Evolutionary conservation across 2,113 vertebrate species (phyloP), one percentile per base, ranked within the genome.

Genomic region (Aspiorhynchus laticeps): DNA sequence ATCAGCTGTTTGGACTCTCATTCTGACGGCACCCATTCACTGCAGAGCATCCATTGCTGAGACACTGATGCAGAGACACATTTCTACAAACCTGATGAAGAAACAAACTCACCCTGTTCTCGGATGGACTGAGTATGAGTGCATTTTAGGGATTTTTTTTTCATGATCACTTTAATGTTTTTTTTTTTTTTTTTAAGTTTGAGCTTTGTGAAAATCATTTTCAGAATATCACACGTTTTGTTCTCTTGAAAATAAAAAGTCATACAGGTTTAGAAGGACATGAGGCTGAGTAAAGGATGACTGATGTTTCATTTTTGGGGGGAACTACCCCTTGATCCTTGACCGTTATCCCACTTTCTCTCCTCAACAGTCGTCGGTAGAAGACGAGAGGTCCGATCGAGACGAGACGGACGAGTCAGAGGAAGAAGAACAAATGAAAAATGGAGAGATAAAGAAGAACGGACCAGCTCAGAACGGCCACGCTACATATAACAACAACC

Each of bases 391-490:
- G 75, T 98, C 98, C 0, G 98, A 99, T 91, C 94, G 95, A 0
- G 98, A 98, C 0, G 98, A 99, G 93, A 98, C 97, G 0, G 98
- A 99, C 36, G 96, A 96, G 88, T 96, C 97, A 1, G 96, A 96
- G 24, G 96, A 95, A 26, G 95, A 96, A 15, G 95, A 95, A 17
- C 90, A 91, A 36, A 21, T 67, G 31, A 61, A 38, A 56, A 93
- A 89, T 38, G 89, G 90, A 2, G 82, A 87, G 31, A 90, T 24
- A 7, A 92, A 88, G 41, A 97, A 96, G 92, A 97, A 96, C 14
- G 95, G 96, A 7, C 94, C 94, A 0, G 86, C 96, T 8, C 94
- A 92, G 91, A 99, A 99, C 0, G 97, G 97, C 41, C 95, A 97
- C 89, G 90, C 92, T 0, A 24, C 94, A 81, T 92, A 97, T 92